Evolutionary conservation across 2,113 vertebrate species (phyloP).

Genomic region (Catharus fuscescens): DNA sequence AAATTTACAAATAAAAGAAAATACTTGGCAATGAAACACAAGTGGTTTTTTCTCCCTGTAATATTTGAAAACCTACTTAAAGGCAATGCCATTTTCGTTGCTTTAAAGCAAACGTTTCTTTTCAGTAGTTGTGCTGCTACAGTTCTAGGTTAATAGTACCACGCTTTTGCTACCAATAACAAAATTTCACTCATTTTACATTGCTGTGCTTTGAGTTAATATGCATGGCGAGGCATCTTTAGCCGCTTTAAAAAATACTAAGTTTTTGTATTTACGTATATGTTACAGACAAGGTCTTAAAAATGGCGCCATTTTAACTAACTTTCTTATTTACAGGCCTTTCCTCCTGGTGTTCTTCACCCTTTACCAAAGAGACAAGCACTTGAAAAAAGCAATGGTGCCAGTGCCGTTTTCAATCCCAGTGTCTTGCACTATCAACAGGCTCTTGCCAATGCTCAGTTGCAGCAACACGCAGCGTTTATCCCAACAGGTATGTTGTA

Average conservation of each 20-base stretch:
- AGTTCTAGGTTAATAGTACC: slow-evolving; percentile 78
- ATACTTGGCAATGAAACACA: slow-evolving; percentile 75
- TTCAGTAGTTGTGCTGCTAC: slow-evolving; percentile 82
- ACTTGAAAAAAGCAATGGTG: slow-evolving; percentile 95
- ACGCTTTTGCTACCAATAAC: slow-evolving; percentile 83
- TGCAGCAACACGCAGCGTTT: slow-evolving; percentile 92
- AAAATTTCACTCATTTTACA: slow-evolving; percentile 80
- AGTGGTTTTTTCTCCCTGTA: slow-evolving; percentile 71
- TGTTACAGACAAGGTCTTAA: slow-evolving; percentile 1
- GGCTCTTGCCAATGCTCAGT: slow-evolving; percentile 92
- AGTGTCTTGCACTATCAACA: slow-evolving; percentile 99
- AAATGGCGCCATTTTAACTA: slow-evolving; percentile 54
- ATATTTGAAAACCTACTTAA: slow-evolving; percentile 68
- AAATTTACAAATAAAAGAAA: slow-evolving; percentile 35
- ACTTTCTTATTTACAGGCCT: slow-evolving; percentile 82
- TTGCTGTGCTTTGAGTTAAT: slow-evolving; percentile 84
- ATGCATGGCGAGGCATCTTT: slow-evolving; percentile 83
- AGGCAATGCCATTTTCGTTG: slow-evolving; percentile 75
- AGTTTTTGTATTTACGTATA: slow-evolving; percentile 65
- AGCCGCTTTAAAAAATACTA: slow-evolving; percentile 67
- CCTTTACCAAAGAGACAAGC: slow-evolving; percentile 99
- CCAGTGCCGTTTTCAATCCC: slow-evolving; percentile 92
- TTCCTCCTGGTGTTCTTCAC: slow-evolving; percentile 94
- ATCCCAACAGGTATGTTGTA: slow-evolving; percentile 91
- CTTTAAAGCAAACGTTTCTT: slow-evolving; percentile 76